phyloP scores from a whole-genome alignment of 2,797 vertebrate species.

The Mallotus villosus region DNA sequence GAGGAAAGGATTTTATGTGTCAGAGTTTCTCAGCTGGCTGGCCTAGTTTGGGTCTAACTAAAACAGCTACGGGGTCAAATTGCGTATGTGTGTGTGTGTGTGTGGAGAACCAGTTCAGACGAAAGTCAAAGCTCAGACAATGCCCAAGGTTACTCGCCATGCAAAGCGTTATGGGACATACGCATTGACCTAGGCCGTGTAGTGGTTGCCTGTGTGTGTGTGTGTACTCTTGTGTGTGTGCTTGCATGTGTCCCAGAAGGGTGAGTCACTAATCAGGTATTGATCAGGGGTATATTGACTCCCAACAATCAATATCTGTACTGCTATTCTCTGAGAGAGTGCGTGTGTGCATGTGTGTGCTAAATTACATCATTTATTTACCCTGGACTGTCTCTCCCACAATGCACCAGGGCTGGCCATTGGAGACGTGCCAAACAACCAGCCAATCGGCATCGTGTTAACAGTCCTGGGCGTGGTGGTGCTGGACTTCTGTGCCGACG shows the following conservation, averaged over 20 bases:
- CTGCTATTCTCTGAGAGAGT: not conserved
- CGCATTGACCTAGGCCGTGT: conserved; percentile 33
- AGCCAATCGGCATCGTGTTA: conserved; percentile 92
- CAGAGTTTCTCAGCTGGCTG: too few relatives aligned
- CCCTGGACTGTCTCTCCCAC: conserved; percentile 1
- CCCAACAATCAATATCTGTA: conserved; percentile 1
- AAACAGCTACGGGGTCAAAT: not conserved
- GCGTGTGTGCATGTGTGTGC: not conserved
- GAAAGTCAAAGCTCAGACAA: not conserved
- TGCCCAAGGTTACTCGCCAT: conserved; percentile 5
- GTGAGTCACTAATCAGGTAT: conserved; percentile 27
- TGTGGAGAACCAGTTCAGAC: not conserved
- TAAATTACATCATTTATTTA: not conserved
- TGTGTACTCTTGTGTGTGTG: not conserved
- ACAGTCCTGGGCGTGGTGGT: conserved; percentile 95
- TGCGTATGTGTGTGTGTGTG: conserved; percentile 5
- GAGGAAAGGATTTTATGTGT: too few relatives aligned
- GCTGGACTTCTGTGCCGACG: conserved; percentile 93
- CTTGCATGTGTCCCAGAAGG: not conserved
- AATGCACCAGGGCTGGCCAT: conserved; percentile 79
- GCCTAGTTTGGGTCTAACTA: not conserved
- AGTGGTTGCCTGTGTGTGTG: not conserved
- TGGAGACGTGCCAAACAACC: conserved; percentile 82
- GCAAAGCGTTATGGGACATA: conserved; percentile 45
- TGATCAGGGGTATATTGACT: conserved; percentile 21